Evolutionary conservation across 2,113 vertebrate genomes (phyloP).

Genomic region (Mobula birostris): DNA sequence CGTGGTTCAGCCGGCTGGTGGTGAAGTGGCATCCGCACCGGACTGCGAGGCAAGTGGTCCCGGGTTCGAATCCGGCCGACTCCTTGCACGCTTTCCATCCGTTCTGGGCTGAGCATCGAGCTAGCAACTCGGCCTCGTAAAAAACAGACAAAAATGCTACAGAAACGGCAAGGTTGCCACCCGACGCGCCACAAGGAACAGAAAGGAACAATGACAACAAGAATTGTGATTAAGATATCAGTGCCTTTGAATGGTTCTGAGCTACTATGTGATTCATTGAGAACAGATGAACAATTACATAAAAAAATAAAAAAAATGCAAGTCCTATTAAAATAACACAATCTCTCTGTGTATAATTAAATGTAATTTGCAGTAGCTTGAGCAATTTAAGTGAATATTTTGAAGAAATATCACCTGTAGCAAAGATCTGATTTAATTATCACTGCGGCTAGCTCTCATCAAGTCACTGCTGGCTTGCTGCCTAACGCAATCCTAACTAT

Average conservation of each 20-base stretch:
- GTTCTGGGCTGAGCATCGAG: no score
- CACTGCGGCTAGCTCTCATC: neutral
- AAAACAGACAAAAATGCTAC: no score
- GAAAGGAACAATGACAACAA: no score
- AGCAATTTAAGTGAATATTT: constrained; percentile 19
- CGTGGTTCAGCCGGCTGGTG: no score
- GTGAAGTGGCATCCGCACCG: no score
- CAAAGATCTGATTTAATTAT: constrained; percentile 16
- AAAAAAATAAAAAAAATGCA: constrained; percentile 13
- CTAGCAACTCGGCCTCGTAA: no score
- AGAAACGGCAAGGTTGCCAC: no score
- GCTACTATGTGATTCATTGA: neutral
- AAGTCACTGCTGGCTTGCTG: neutral
- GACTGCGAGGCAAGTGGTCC: no score
- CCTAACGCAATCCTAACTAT: neutral
- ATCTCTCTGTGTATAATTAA: constrained; percentile 28
- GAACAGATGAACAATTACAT: neutral
- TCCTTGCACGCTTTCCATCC: no score
- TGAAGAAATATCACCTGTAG: constrained; percentile 17
- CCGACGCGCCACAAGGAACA: no score
- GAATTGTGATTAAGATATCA: neutral
- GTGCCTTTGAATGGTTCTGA: neutral
- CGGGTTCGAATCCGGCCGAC: no score
- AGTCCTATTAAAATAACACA: constrained; percentile 16
- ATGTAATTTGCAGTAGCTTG: neutral